Base-by-base conservation (phyloP, 2,797 vertebrate species). In the Merluccius polli region DNA sequence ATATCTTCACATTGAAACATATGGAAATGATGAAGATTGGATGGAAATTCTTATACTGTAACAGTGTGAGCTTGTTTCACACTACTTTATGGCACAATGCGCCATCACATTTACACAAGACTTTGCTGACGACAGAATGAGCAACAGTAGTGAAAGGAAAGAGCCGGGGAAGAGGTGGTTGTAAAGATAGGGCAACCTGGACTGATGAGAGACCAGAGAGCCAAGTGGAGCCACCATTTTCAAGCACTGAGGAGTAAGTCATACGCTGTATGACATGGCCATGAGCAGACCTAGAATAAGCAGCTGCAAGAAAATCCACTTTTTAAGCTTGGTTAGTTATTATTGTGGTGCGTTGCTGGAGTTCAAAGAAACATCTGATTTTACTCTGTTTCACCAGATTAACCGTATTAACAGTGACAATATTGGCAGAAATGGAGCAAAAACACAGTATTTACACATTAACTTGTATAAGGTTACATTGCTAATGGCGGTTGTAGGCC, bases 101-200 rank as follows among this genome's bases (percentile, higher is more conserved):
- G 75, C 76, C 76, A 80, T 86, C 73, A 79, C 63, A 74, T 87
- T 78, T 81, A 74, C 81, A 83, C 80, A 67, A 77, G 72, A 78
- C 79, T 69, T 79, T 71, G 79, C 84, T 90, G 87, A 90, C 86
- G 86, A 87, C 78, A 83, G 83, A 84, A 83, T 75, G 41, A 75
- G 78, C 21, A 38, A 68, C 65, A 11, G 78, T 79, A 86, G 21
- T 83, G 10, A 38, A 83, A 82, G 78, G 36, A 80, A 80, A 82
- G 85, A 79, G 83, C 84, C 84, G 84, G 78, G 36, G 79, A 80
- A 82, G 85, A 79, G 83, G 85, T 85, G 84, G 82, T 83, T 75
- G 52, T 86, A 84, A 86, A 89, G 89, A 80, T 90, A 86, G 85
- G 82, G 73, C 79, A 78, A 79, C 29, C 79, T 78, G 71, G 72